phyloP scores from a whole-genome alignment of 1,140 invertebrate genomes.

The Lysiphlebus fabarum region DNA sequence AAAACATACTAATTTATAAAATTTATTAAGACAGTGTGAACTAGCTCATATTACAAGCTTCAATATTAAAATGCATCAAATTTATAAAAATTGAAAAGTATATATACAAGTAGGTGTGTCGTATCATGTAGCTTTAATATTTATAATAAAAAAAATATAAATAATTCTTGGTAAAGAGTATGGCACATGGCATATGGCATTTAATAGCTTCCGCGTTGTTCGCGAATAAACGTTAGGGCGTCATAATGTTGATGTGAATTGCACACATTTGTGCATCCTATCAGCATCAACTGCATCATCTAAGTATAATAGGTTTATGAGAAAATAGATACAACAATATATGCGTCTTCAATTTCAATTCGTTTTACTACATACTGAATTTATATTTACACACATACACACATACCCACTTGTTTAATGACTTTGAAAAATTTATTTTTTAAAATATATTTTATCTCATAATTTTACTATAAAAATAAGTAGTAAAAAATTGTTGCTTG shows the following conservation, averaged over 20 bases:
- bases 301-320: not conserved
- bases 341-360: slow-evolving; percentile 17
- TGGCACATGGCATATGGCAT: slow-evolving; percentile 26
- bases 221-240: slow-evolving; percentile 12
- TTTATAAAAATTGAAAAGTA: not conserved
- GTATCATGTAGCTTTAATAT: not conserved
- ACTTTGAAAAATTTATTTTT: not conserved
- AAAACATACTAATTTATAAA: not conserved
- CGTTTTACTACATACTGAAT: not conserved
- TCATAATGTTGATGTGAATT: slow-evolving; percentile 22
- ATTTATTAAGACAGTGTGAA: not conserved
- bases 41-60: not conserved
- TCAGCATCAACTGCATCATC: slow-evolving; percentile 1
- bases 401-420: no score
- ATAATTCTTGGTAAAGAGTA: not conserved
- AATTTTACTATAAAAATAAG: not conserved
- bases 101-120: no score
- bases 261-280: slow-evolving; percentile 12
- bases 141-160: not conserved
- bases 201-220: slow-evolving; percentile 33
- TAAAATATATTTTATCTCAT: not conserved
- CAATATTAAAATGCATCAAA: not conserved
- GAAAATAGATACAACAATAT: no score
- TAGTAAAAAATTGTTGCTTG: slow-evolving; percentile 11
- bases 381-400: no score